phyloP scores from a whole-genome alignment of 2,113 vertebrate genomes.

The Apteryx owenii region DNA sequence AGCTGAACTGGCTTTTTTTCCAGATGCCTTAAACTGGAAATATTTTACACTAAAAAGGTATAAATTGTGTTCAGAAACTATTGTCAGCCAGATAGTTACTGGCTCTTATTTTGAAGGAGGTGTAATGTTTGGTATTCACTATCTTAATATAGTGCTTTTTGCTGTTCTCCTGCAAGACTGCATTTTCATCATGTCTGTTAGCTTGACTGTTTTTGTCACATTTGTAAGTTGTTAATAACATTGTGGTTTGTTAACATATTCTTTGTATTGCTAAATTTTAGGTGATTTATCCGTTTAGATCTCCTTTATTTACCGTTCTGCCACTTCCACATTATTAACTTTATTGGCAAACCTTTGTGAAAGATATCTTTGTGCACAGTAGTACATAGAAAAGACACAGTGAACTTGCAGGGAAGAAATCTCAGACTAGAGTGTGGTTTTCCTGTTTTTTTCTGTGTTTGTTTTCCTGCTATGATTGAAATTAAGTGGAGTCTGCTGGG shows the following conservation, averaged over 20 bases:
- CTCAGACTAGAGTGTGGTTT: fast-evolving
- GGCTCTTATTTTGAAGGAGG: background rate
- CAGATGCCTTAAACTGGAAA: background rate
- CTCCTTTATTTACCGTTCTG: background rate
- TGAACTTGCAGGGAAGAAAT: background rate
- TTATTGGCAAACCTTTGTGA: background rate
- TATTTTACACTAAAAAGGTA: background rate
- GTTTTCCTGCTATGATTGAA: background rate
- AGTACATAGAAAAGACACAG: too few species aligned
- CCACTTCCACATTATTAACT: background rate
- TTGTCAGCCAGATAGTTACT: background rate
- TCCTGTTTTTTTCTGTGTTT: background rate
- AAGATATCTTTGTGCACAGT: background rate
- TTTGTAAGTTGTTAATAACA: background rate
- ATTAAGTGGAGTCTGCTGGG: background rate
- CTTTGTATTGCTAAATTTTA: background rate
- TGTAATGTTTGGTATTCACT: background rate
- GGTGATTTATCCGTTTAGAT: background rate
- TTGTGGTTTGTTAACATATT: background rate
- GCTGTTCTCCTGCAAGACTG: background rate
- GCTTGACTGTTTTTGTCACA: background rate
- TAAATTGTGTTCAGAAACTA: background rate
- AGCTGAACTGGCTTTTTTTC: background rate
- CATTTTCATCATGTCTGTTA: background rate
- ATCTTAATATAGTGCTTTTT: background rate